These are phyloP conservation scores for Epicauta chinensis DNA, from an alignment of 1,140 invertebrate genomes.

Conservation along the genomic window DNA sequence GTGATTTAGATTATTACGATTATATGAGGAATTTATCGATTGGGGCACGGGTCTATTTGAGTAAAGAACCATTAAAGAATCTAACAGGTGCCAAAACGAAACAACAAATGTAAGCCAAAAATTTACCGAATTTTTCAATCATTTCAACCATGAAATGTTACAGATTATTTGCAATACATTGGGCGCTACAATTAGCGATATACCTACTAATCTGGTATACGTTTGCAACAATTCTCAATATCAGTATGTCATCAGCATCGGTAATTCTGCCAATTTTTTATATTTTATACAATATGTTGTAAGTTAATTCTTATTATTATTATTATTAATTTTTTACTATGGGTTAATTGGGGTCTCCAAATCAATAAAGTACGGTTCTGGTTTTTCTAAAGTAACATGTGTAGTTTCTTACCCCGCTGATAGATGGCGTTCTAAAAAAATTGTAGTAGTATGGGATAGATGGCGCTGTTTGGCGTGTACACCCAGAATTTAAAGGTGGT, in stretches of 20 bases:
- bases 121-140: too few species aligned
- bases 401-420: too few species aligned
- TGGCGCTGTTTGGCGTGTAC: too few species aligned
- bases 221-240: constrained; percentile 35
- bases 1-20: constrained; percentile 60
- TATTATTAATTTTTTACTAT: too few species aligned
- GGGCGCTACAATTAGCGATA: constrained; percentile 46
- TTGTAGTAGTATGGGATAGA: too few species aligned
- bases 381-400: too few species aligned
- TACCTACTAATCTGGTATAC: constrained; percentile 49
- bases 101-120: constrained; percentile 62
- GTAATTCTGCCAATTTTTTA: constrained; percentile 3
- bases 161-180: constrained; percentile 49
- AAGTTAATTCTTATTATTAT: neutral
- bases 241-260: constrained; percentile 11
- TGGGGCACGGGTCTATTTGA: constrained; percentile 69
- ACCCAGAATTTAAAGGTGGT: too few species aligned
- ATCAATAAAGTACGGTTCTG: too few species aligned
- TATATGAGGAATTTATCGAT: constrained; percentile 67
- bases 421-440: too few species aligned
- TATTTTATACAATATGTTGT: constrained; percentile 6
- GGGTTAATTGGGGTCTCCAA: too few species aligned
- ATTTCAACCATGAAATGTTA: too few species aligned
- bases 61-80: constrained; percentile 66
- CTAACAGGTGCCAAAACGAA: constrained; percentile 63